phyloP scores from a whole-genome alignment of 2,113 vertebrate genomes.

The Triplophysa tibetana region DNA sequence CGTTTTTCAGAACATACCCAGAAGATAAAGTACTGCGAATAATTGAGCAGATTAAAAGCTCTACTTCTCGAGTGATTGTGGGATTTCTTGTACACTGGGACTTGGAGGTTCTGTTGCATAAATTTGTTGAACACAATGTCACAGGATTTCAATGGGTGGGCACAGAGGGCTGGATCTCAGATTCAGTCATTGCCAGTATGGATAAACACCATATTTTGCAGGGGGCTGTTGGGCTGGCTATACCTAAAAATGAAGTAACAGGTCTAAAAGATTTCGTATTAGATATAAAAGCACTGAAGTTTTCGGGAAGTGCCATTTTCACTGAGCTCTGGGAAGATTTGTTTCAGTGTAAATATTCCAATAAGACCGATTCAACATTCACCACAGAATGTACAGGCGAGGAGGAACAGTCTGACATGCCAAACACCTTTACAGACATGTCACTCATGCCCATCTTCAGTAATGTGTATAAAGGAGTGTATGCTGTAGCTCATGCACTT shows the following conservation, averaged over 20 bases:
- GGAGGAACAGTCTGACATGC: slow-evolving; percentile 47
- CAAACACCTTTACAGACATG: slow-evolving; percentile 59
- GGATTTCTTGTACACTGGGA: slow-evolving; percentile 53
- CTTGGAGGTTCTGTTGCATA: slow-evolving; percentile 47
- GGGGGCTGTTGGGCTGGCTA: slow-evolving; percentile 71
- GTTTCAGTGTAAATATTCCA: slow-evolving; percentile 48
- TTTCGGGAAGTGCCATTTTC: slow-evolving; percentile 44
- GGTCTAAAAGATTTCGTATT: slow-evolving; percentile 71
- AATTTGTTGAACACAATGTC: slow-evolving; percentile 66
- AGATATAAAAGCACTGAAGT: slow-evolving; percentile 56
- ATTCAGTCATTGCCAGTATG: slow-evolving; percentile 59
- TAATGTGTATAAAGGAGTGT: slow-evolving; percentile 58
- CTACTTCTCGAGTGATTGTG: slow-evolving; percentile 48
- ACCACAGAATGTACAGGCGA: slow-evolving; percentile 42
- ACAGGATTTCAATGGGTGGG: slow-evolving; percentile 75
- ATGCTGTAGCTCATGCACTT: slow-evolving; percentile 55
- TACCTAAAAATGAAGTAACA: slow-evolving; percentile 64
- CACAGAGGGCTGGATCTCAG: slow-evolving; percentile 70
- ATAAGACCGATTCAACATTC: not conserved
- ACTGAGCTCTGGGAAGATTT: slow-evolving; percentile 58
- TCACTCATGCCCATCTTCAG: slow-evolving; percentile 52
- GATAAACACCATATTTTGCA: slow-evolving; percentile 63
- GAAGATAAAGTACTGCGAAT: slow-evolving; percentile 52
- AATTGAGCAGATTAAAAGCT: slow-evolving; percentile 52
- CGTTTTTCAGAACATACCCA: slow-evolving; percentile 63